These are phyloP conservation scores for Tauraco erythrolophus DNA, from an alignment of 2,113 vertebrate species.

Conservation along the genomic window DNA sequence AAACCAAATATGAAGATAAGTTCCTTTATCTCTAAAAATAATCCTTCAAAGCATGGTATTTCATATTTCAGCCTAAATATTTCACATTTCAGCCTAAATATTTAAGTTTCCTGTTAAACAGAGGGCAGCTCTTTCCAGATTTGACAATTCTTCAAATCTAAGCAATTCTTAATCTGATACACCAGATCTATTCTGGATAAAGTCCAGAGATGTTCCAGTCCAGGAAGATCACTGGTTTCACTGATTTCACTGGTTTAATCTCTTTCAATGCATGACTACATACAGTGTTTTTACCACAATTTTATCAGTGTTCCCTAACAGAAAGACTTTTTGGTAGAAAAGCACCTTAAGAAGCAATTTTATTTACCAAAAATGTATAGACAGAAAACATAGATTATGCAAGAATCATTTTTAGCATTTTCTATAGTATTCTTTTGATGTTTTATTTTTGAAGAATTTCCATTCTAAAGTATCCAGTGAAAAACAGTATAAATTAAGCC, in stretches of 20 bases:
- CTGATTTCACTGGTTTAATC: background rate
- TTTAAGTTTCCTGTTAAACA: constrained; percentile 36
- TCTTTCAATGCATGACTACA: fast-evolving
- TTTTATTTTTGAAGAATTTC: background rate
- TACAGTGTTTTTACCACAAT: background rate
- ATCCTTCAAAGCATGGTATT: background rate
- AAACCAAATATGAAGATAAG: constrained; percentile 12
- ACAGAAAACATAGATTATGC: background rate
- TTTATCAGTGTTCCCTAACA: background rate
- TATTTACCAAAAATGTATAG: background rate
- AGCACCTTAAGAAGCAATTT: background rate
- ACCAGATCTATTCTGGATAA: background rate
- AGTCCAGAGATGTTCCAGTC: background rate
- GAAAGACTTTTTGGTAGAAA: background rate
- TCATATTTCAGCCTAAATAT: constrained; percentile 35
- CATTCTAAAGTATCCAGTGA: background rate
- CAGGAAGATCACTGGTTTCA: background rate
- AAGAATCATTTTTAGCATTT: background rate
- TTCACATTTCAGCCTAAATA: constrained; percentile 52
- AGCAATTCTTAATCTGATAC: background rate
- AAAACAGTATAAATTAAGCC: background rate
- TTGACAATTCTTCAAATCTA: background rate
- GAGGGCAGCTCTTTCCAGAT: background rate
- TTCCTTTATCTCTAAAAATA: constrained; percentile 42
- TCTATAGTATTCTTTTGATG: background rate